phyloP scores from a whole-genome alignment of 1,140 invertebrate species.

The Dryas iulia region DNA sequence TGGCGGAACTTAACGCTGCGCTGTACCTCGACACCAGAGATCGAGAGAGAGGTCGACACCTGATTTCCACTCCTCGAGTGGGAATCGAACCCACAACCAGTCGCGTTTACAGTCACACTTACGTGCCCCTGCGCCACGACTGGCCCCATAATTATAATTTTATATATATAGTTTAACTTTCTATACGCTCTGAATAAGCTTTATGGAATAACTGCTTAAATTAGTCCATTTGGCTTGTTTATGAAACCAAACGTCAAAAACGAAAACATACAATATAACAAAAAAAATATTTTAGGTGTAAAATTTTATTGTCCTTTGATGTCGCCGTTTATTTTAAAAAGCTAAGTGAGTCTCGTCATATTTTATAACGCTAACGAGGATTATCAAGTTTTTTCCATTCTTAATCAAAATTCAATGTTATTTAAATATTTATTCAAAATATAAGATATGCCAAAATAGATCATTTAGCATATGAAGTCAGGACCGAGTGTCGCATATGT shows the following conservation, averaged over 20 bases:
- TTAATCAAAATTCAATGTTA: background rate
- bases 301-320: slow-evolving; percentile 27
- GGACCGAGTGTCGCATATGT: slow-evolving; percentile 20
- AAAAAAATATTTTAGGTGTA: slow-evolving; percentile 3
- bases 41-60: too few relatives aligned
- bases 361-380: slow-evolving; percentile 20
- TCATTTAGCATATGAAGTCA: slow-evolving; percentile 26
- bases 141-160: too few relatives aligned
- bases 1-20: too few relatives aligned
- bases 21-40: too few relatives aligned
- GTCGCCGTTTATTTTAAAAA: slow-evolving; percentile 23
- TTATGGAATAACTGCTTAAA: background rate
- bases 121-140: too few relatives aligned
- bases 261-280: slow-evolving; percentile 1
- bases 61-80: too few relatives aligned
- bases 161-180: background rate
- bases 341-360: slow-evolving; percentile 19
- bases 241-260: background rate
- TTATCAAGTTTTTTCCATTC: background rate
- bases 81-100: too few relatives aligned
- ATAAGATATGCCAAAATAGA: slow-evolving; percentile 16
- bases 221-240: background rate
- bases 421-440: slow-evolving; percentile 11
- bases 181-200: background rate
- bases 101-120: too few relatives aligned